Evolutionary conservation across 1,140 invertebrate genomes (phyloP).

Genomic region (Chrysomallon squamiferum): DNA sequence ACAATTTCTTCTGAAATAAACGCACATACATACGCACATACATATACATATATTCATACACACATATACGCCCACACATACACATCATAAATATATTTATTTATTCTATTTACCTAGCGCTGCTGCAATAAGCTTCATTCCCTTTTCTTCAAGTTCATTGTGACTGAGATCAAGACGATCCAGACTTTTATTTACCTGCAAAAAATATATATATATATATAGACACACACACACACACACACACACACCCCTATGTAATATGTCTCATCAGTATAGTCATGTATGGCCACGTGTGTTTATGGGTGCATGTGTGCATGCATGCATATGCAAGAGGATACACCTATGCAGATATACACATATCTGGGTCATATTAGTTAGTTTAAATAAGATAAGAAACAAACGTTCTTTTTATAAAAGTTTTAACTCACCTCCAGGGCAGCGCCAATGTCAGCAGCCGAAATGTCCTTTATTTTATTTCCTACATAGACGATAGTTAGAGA

Average conservation of each 20-base stretch:
- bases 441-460: background rate
- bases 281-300: background rate
- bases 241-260: background rate
- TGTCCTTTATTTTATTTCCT: conserved; percentile 5
- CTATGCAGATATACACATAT: background rate
- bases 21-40: background rate
- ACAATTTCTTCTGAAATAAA: background rate
- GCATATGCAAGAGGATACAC: background rate
- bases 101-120: background rate
- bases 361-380: background rate
- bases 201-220: background rate
- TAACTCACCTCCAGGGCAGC: background rate
- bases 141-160: background rate
- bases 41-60: background rate
- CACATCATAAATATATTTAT: background rate
- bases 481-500: too few relatives aligned
- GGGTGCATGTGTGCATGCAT: background rate
- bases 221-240: background rate
- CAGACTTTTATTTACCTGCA: background rate
- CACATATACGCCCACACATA: background rate
- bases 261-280: background rate
- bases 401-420: too few relatives aligned
- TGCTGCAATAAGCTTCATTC: background rate
- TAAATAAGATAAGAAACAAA: background rate
- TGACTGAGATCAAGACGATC: background rate